phyloP scores from a whole-genome alignment of 64 coral and sea anemone genomes.

The Actinia tenebrosa region DNA sequence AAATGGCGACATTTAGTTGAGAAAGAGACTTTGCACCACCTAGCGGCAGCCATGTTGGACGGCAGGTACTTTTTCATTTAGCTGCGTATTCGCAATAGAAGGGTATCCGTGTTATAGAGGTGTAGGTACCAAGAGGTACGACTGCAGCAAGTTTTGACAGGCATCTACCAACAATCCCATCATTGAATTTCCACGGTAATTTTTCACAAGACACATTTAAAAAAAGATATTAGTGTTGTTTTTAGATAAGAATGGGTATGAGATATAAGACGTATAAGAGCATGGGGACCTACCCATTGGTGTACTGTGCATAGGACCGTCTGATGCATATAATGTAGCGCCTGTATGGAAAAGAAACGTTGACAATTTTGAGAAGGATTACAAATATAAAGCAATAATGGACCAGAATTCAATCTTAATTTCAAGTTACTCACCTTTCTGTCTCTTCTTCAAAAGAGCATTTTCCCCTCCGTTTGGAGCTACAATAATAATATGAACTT shows the following conservation, averaged over 20 bases:
- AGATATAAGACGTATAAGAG: background rate
- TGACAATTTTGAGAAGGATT: background rate
- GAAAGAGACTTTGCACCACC: background rate
- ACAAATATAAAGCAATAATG: background rate
- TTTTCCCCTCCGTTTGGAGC: constrained; percentile 51
- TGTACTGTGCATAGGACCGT: constrained; percentile 99
- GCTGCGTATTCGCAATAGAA: too few relatives aligned
- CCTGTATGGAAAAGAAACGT: background rate
- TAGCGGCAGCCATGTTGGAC: background rate
- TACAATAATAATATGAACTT: constrained; percentile 3
- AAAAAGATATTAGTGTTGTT: background rate
- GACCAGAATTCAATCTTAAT: background rate
- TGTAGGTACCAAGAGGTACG: too few relatives aligned
- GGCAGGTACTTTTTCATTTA: background rate
- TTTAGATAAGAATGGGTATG: background rate
- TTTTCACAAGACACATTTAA: background rate
- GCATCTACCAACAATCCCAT: too few relatives aligned
- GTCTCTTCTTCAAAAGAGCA: constrained; percentile 37
- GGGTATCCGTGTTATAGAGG: too few relatives aligned
- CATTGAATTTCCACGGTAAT: too few relatives aligned
- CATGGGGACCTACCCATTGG: constrained; percentile 74
- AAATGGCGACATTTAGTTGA: background rate
- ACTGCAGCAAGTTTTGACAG: too few relatives aligned
- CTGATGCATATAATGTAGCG: constrained; percentile 96
- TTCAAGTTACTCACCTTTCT: constrained; percentile 10